Evolutionary conservation across 2,113 vertebrate species (phyloP).

Genomic region (Xenopus laevis): DNA sequence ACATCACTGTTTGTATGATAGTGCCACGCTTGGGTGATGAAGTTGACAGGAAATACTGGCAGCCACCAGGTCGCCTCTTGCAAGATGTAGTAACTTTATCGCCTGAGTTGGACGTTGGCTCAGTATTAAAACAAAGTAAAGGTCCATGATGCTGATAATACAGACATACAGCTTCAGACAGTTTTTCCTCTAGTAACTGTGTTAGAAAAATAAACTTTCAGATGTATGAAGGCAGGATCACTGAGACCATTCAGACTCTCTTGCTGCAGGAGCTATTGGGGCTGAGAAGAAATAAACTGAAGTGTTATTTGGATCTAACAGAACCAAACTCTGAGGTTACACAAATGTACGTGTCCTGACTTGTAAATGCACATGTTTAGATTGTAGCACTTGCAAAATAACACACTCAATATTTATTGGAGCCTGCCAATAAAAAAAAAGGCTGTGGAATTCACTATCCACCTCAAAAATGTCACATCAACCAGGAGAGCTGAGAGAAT

Average conservation of each 20-base stretch:
- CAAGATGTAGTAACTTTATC: not conserved
- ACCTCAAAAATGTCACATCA: not conserved
- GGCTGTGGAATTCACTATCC: not conserved
- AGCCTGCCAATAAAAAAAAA: slow-evolving; percentile 29
- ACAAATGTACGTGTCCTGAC: too few relatives aligned
- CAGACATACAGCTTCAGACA: too few relatives aligned
- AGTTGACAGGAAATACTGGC: not conserved
- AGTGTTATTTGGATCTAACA: not conserved
- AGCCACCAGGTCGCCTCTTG: not conserved
- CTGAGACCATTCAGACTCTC: not conserved
- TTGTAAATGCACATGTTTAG: not conserved
- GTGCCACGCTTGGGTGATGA: not conserved
- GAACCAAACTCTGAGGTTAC: not conserved
- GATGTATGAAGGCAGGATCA: not conserved
- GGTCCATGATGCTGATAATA: too few relatives aligned
- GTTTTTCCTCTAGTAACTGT: not conserved
- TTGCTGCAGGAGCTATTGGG: not conserved
- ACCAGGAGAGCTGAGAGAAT: not conserved
- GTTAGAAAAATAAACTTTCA: not conserved
- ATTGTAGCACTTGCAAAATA: not conserved
- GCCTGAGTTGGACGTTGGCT: not conserved
- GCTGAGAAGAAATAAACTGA: too few relatives aligned
- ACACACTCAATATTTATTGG: slow-evolving; percentile 13
- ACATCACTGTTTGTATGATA: not conserved
- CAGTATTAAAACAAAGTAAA: not conserved